A percentile compares a stretch with the other conserved stretches of the same genome.
These are phyloP conservation scores for Stomatorhinus walkeri DNA, from an alignment of 2,797 vertebrate species.

Conservation along the genomic window DNA sequence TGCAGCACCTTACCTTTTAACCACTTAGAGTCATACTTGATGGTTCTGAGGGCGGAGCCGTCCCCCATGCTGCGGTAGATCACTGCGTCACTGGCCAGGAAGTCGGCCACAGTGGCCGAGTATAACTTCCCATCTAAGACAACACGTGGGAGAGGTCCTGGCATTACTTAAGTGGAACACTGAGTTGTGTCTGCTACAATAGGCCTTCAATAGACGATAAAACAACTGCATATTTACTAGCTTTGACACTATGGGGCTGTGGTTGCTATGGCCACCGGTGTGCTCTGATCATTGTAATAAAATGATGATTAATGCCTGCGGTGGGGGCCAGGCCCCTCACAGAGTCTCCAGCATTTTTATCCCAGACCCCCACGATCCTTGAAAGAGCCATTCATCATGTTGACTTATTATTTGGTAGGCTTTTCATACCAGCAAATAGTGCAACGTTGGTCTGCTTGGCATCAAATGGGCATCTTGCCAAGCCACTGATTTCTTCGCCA, in stretches of 20 bases:
- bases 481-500: slow-evolving; percentile 95
- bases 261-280: slow-evolving; percentile 23
- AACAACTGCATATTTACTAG: slow-evolving; percentile 18
- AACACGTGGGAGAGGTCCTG: slow-evolving; percentile 5
- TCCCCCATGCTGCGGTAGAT: slow-evolving; percentile 99
- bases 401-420: slow-evolving; percentile 46
- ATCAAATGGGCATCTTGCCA: slow-evolving; percentile 98
- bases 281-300: slow-evolving; percentile 20
- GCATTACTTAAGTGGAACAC: slow-evolving; percentile 2
- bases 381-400: slow-evolving; percentile 55
- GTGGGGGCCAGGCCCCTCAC: slow-evolving; percentile 25
- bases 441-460: slow-evolving; percentile 99
- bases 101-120: slow-evolving; percentile 96
- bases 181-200: neutral
- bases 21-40: slow-evolving; percentile 99
- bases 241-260: neutral
- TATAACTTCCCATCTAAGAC: slow-evolving; percentile 91
- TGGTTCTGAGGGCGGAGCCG: slow-evolving; percentile 91
- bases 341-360: slow-evolving; percentile 26
- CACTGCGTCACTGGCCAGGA: slow-evolving; percentile 94
- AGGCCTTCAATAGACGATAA: neutral
- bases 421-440: slow-evolving; percentile 88
- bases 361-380: slow-evolving; percentile 34
- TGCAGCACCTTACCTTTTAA: slow-evolving; percentile 79
- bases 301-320: slow-evolving; percentile 38